phyloP scores from a whole-genome alignment of 2,888 invertebrate species.

The Volucella inflata region DNA sequence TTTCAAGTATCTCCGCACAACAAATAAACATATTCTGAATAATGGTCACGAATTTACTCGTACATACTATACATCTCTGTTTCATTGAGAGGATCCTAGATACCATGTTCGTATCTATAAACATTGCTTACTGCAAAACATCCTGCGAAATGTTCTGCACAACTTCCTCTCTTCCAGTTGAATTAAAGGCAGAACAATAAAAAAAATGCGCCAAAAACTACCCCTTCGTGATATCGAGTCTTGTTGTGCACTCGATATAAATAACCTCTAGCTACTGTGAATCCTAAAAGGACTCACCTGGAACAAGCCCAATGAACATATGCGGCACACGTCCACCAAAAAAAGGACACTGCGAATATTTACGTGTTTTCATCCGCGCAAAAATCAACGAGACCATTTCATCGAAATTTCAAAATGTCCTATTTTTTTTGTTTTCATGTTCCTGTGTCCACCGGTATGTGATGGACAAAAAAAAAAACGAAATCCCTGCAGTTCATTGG shows the following conservation, averaged over 20 bases:
- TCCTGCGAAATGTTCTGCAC: slow-evolving; percentile 2
- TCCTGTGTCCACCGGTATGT: not conserved
- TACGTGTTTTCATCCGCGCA: slow-evolving; percentile 19
- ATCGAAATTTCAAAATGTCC: slow-evolving; percentile 30
- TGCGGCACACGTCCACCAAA: slow-evolving; percentile 7
- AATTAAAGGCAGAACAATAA: slow-evolving; percentile 15
- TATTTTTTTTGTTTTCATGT: slow-evolving; percentile 2
- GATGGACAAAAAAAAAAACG: not conserved
- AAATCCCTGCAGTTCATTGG: slow-evolving; percentile 8
- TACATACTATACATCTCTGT: too few relatives aligned
- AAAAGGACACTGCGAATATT: slow-evolving; percentile 53
- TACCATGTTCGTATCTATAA: slow-evolving; percentile 13
- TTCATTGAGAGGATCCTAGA: too few relatives aligned
- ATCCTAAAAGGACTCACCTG: slow-evolving; percentile 46
- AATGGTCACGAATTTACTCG: too few relatives aligned
- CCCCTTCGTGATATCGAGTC: slow-evolving; percentile 36
- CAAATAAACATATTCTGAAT: not conserved
- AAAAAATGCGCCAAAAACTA: slow-evolving; percentile 15
- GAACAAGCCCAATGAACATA: slow-evolving; percentile 24
- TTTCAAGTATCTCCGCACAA: not conserved
- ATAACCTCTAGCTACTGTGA: slow-evolving; percentile 55
- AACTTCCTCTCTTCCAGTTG: not conserved
- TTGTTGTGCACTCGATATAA: slow-evolving; percentile 61
- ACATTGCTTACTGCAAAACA: not conserved
- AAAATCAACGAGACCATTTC: slow-evolving; percentile 48